phyloP scores from a whole-genome alignment of 2,888 invertebrate species.

The Netelia melanura region DNA sequence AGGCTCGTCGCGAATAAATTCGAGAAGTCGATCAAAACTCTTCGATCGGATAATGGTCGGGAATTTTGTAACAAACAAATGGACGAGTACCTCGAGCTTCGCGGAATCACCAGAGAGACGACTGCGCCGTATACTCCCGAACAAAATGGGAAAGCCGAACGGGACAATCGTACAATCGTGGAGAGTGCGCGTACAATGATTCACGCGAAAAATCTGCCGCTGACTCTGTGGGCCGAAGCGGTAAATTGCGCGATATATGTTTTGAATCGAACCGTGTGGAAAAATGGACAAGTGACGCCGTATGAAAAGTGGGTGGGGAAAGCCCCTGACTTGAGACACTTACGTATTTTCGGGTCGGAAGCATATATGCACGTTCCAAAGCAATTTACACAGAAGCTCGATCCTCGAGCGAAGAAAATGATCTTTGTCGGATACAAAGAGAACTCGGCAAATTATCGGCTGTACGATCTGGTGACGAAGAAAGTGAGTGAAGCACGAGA shows the following conservation, averaged over 20 bases:
- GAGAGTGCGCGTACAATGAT: conserved; percentile 76
- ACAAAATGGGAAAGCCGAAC: conserved; percentile 75
- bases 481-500: conserved; percentile 46
- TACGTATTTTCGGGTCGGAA: conserved; percentile 63
- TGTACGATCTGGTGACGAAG: conserved; percentile 27
- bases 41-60: conserved; percentile 61
- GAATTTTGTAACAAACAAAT: conserved; percentile 65
- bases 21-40: conserved; percentile 35
- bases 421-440: conserved; percentile 62
- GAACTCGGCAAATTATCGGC: conserved; percentile 51
- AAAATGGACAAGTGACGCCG: conserved; percentile 57
- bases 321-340: conserved; percentile 62
- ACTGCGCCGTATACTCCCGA: conserved; percentile 74
- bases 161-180: too few relatives aligned
- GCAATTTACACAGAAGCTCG: conserved; percentile 66
- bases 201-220: conserved; percentile 51
- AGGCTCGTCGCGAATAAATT: conserved; percentile 53
- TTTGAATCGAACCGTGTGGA: conserved; percentile 21
- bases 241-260: conserved; percentile 70
- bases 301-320: conserved; percentile 71
- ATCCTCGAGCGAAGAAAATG: conserved; percentile 68
- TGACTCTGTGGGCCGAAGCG: conserved; percentile 71
- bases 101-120: conserved; percentile 71
- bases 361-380: conserved; percentile 68
- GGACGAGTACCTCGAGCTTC: conserved; percentile 54